Percentiles rank a stretch among this genome's conserved stretches.
Conservation (phyloP, 1,140 invertebrate species). For the Formica selysi region DNA sequence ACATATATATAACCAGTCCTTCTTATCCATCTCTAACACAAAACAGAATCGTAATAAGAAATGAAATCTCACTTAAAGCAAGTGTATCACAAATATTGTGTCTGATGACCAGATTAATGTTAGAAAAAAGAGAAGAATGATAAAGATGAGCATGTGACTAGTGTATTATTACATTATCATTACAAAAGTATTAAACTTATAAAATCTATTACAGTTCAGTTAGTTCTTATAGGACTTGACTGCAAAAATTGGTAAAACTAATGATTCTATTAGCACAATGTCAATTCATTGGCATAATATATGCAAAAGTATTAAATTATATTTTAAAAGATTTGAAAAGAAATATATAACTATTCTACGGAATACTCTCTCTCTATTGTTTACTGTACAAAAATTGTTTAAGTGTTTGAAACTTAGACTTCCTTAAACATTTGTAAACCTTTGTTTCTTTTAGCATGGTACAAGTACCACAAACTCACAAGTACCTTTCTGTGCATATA, state of each 20-base stretch:
- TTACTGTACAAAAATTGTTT: slow-evolving; percentile 12
- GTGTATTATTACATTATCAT: slow-evolving; percentile 66
- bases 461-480: slow-evolving; percentile 4
- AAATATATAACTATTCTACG: slow-evolving; percentile 50
- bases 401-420: slow-evolving; percentile 24
- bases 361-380: neutral
- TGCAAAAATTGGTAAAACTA: slow-evolving; percentile 48
- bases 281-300: slow-evolving; percentile 53
- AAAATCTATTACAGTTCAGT: slow-evolving; percentile 59
- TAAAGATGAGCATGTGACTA: slow-evolving; percentile 68
- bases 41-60: slow-evolving; percentile 62
- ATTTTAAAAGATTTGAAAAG: slow-evolving; percentile 35
- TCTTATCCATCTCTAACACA: slow-evolving; percentile 64
- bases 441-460: slow-evolving; percentile 15
- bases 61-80: slow-evolving; percentile 60
- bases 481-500: neutral
- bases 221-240: slow-evolving; percentile 51
- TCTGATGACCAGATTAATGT: slow-evolving; percentile 65
- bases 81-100: slow-evolving; percentile 58
- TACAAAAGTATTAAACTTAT: slow-evolving; percentile 70
- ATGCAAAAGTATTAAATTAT: slow-evolving; percentile 36
- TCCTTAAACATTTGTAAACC: slow-evolving; percentile 11
- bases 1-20: slow-evolving; percentile 48
- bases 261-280: slow-evolving; percentile 34
- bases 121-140: slow-evolving; percentile 54